Conservation (phyloP, 2,888 invertebrate genomes). For the Heliconius cydno region DNA sequence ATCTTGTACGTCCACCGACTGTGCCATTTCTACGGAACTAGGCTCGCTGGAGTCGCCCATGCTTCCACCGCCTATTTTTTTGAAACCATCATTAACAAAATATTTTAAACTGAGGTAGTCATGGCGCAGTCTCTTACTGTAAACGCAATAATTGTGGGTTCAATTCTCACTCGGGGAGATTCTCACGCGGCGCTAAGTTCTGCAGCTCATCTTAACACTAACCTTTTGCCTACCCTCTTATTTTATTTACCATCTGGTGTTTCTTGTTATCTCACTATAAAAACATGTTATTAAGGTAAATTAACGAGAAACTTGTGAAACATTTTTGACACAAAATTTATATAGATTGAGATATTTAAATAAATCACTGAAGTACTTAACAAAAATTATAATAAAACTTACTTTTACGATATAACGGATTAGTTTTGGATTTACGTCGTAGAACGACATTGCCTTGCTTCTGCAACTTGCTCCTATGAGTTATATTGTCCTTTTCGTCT, state of each 20-base stretch:
- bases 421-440: slow-evolving; percentile 85
- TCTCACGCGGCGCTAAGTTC: too few species aligned
- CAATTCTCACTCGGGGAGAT: too few species aligned
- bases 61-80: slow-evolving; percentile 81
- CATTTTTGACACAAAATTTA: background rate
- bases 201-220: background rate
- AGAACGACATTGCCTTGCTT: slow-evolving; percentile 83
- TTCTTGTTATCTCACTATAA: background rate
- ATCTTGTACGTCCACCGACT: slow-evolving; percentile 53
- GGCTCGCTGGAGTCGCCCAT: slow-evolving; percentile 76
- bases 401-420: slow-evolving; percentile 87
- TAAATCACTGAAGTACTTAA: background rate
- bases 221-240: background rate
- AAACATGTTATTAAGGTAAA: background rate
- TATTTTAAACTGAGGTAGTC: too few species aligned
- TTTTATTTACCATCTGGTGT: background rate
- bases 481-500: slow-evolving; percentile 55
- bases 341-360: background rate
- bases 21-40: slow-evolving; percentile 61
- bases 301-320: background rate
- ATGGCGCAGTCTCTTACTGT: too few species aligned
- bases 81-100: too few species aligned
- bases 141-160: too few species aligned
- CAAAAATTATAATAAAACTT: slow-evolving; percentile 58
- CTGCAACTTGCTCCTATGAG: slow-evolving; percentile 64